Conservation (phyloP, 1,140 invertebrate species). For the Pogonus chalceus region DNA sequence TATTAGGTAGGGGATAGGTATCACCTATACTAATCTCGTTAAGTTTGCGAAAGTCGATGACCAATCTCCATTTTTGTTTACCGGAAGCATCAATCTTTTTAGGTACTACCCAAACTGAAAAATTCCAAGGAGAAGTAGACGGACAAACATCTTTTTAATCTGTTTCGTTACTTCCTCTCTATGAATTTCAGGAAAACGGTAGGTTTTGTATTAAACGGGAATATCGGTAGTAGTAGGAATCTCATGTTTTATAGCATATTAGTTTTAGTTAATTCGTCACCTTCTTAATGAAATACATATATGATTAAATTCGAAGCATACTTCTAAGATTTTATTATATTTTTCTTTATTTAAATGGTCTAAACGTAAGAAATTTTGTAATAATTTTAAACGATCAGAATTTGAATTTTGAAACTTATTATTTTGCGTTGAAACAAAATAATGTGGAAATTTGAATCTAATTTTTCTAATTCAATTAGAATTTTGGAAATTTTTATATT, state of each 20-base stretch:
- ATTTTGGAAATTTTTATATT: no score
- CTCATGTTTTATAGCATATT: conserved; percentile 20
- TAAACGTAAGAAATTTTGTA: conserved; percentile 9
- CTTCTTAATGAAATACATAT: conserved; percentile 21
- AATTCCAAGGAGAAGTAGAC: conserved; percentile 18
- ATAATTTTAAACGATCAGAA: conserved; percentile 1
- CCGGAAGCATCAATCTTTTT: conserved; percentile 23
- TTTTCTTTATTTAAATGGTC: conserved; percentile 21
- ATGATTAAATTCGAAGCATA: conserved; percentile 19
- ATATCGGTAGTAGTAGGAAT: conserved; percentile 21
- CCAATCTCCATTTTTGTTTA: conserved; percentile 29
- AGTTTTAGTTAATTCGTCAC: conserved; percentile 19
- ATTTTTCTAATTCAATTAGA: background rate
- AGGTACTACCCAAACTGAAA: conserved; percentile 25
- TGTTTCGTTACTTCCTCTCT: conserved; percentile 33
- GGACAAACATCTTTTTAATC: conserved; percentile 31
- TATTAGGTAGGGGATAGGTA: conserved; percentile 40
- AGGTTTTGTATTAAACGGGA: conserved; percentile 26
- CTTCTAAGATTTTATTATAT: conserved; percentile 9
- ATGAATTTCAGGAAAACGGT: conserved; percentile 30
- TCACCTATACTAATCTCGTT: conserved; percentile 30
- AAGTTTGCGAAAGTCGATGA: conserved; percentile 30
- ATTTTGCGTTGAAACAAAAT: no score
- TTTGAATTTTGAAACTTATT: no score
- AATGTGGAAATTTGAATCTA: no score